Conservation (phyloP, 2,113 vertebrate species). For the Thamnophis sirtalis region DNA sequence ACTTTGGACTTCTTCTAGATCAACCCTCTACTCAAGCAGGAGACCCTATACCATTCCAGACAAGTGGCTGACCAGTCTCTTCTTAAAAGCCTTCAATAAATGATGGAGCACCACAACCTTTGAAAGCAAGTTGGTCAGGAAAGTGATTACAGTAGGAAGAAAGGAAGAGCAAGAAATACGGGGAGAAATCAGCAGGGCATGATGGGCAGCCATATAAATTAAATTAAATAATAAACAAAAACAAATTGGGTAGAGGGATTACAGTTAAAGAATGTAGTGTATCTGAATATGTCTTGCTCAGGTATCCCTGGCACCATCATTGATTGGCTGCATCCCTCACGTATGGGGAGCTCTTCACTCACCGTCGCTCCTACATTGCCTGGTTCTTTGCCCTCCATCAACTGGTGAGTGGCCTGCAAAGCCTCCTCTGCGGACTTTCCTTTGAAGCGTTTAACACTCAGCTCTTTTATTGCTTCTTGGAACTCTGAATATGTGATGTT, state of each 20-base stretch:
- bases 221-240: background rate
- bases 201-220: background rate
- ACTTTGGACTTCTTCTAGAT: background rate
- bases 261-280: background rate
- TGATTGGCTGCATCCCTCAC: background rate
- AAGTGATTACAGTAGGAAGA: background rate
- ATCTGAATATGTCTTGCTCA: background rate
- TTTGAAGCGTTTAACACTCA: slow-evolving; percentile 80
- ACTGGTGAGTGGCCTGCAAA: slow-evolving; percentile 68
- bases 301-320: background rate
- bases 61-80: background rate
- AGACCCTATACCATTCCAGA: background rate
- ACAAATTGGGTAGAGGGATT: background rate
- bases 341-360: slow-evolving; percentile 46
- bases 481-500: slow-evolving; percentile 84
- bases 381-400: slow-evolving; percentile 80
- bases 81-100: background rate
- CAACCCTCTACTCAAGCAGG: background rate
- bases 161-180: background rate
- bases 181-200: background rate
- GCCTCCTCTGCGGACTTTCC: slow-evolving; percentile 75
- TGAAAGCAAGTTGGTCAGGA: background rate
- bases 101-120: background rate
- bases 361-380: slow-evolving; percentile 73
- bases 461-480: slow-evolving; percentile 77